Base-by-base conservation (phyloP, 2,888 invertebrate genomes). In the Dugesia japonica region DNA sequence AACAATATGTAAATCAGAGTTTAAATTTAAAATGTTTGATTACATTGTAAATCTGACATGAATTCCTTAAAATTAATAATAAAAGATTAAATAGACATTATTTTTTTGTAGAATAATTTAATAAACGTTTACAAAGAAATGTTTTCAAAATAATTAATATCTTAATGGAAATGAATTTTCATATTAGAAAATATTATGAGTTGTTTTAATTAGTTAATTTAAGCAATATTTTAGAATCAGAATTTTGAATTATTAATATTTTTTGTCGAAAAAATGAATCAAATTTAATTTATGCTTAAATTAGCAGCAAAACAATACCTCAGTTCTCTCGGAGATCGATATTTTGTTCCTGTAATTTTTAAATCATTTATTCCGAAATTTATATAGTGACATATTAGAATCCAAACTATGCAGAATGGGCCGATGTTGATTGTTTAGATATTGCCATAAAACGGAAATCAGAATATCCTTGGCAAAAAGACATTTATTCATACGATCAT, bases 171-270 rank as follows among this genome's bases (percentile, higher is more conserved):
- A n/a, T n/a, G n/a, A n/a, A n/a, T n/a, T n/a, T n/a, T n/a, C n/a
- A n/a, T n/a, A n/a, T n/a, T n/a, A n/a, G n/a, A n/a, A n/a, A n/a
- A n/a, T n/a, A n/a, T n/a, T n/a, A n/a, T n/a, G n/a, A n/a, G n/a
- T 56, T 56, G 56, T 56, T 56, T 56, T 13, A 56, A 56, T 56
- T 56, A 56, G 17, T 56, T n/a, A 56, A 56, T 56, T 56, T 56
- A 23, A 4, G 56, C 56, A 23, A 56, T 56, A 56, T 9, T 56
- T n/a, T 13, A 56, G 17, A 56, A 9, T 4, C 1, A 56, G 1
- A 20, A 20, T 56, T 20, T 56, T n/a, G 7, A 23, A 56, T 9
- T 56, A 56, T 4, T 4, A 20, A 56, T n/a, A 56, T 56, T 56
- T n/a, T 56, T 13, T 38, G n/a, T n/a, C n/a, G n/a, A 7, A 7